A percentile compares a stretch with the other conserved stretches of the same genome.
These are phyloP conservation scores for Trachythela sp. DNA, from an alignment of 64 coral and sea anemone species.

Conservation along the genomic window DNA sequence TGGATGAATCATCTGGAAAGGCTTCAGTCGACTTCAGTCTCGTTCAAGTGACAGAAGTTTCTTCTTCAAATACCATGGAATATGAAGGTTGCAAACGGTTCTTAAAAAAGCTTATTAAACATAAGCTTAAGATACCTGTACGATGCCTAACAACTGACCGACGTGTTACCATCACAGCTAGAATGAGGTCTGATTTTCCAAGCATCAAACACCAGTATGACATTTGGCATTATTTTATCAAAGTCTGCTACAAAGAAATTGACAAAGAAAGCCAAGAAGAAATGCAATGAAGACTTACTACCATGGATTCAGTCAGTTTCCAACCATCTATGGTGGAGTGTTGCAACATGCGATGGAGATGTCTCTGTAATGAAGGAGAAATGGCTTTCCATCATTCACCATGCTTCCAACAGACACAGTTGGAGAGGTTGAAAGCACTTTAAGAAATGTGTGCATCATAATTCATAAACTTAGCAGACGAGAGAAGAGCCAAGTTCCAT, in stretches of 20 bases:
- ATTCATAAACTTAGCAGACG: conserved; percentile 23
- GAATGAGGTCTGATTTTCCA: conserved; percentile 40
- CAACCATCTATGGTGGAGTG: conserved; percentile 60
- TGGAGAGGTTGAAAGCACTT: conserved; percentile 29
- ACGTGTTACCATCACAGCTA: conserved; percentile 30
- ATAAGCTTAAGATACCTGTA: conserved; percentile 38
- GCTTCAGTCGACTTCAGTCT: background rate
- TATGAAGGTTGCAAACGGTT: conserved; percentile 56
- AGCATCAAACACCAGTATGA: conserved; percentile 55
- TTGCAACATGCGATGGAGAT: conserved; percentile 46
- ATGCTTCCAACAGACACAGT: conserved; percentile 34
- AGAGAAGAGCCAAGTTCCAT: conserved; percentile 27
- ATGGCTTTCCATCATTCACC: conserved; percentile 45
- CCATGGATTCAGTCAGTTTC: conserved; percentile 41
- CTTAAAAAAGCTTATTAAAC: background rate
- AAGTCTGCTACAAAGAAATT: conserved; percentile 54
- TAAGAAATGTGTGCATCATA: conserved; percentile 43
- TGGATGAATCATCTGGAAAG: conserved; percentile 1
- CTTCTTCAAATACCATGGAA: conserved; percentile 62
- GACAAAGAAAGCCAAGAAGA: conserved; percentile 43
- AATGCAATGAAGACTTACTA: conserved; percentile 28
- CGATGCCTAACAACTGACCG: conserved; percentile 25
- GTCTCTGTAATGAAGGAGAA: conserved; percentile 44
- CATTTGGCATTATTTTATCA: conserved; percentile 45
- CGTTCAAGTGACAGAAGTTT: conserved; percentile 46